A percentile compares a stretch with the other conserved stretches of the same genome.
Evolutionary conservation across 2,113 vertebrate genomes (phyloP).

Genomic region (Heloderma charlesbogerti): DNA sequence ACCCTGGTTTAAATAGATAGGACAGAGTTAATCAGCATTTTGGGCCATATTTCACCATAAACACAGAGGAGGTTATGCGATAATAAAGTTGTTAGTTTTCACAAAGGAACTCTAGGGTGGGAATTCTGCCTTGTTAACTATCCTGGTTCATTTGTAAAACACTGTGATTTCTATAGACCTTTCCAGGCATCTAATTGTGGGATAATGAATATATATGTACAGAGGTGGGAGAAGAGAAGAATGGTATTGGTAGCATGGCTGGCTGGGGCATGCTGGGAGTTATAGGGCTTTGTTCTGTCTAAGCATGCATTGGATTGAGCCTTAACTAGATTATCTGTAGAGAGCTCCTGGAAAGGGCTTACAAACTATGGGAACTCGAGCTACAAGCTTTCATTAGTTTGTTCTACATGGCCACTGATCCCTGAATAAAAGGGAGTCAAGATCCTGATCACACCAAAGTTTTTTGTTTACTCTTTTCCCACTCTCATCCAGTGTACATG

Average conservation of each 20-base stretch:
- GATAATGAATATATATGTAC: neutral
- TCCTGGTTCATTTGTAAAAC: neutral
- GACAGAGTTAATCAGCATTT: too few species aligned
- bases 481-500: neutral
- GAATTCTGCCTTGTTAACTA: neutral
- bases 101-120: neutral
- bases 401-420: neutral
- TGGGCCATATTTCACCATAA: too few species aligned
- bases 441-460: neutral
- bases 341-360: neutral
- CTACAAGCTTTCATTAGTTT: neutral
- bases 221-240: neutral
- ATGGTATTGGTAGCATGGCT: too few species aligned
- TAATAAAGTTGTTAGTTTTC: neutral
- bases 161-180: neutral
- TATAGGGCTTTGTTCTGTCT: too few species aligned
- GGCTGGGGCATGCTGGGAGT: too few species aligned
- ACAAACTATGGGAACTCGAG: neutral
- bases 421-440: neutral
- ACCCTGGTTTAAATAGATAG: too few species aligned
- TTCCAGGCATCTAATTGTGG: neutral
- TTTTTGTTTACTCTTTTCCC: neutral
- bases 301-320: too few species aligned
- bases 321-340: neutral
- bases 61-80: too few species aligned